A percentile compares a stretch with the other conserved stretches of the same genome.
These are phyloP conservation scores for Greenwoodochromis staneri DNA, from an alignment of 2,113 vertebrate species.

Conservation along the genomic window DNA sequence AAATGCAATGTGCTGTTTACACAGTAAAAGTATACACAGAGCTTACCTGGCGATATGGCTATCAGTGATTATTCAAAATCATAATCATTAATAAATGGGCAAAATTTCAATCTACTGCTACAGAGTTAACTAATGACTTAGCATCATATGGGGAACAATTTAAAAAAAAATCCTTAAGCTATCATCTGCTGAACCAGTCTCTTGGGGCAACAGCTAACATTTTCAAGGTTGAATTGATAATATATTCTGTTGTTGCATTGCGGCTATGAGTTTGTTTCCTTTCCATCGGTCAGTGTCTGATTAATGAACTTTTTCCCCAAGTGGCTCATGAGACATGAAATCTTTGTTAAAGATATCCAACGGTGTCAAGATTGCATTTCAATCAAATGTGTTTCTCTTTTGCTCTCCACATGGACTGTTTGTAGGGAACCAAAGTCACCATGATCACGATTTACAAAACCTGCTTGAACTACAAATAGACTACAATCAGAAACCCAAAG, in stretches of 20 bases:
- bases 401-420: not conserved
- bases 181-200: not conserved
- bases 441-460: not conserved
- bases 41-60: not conserved
- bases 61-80: not conserved
- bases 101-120: not conserved
- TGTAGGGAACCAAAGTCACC: not conserved
- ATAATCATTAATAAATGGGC: not conserved
- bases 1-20: not conserved
- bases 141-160: not conserved
- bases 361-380: not conserved
- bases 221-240: not conserved
- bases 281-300: not conserved
- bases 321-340: not conserved
- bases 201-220: not conserved
- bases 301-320: not conserved
- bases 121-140: not conserved
- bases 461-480: not conserved
- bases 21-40: not conserved
- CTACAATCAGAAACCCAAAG: not conserved
- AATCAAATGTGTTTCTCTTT: not conserved
- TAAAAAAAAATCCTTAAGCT: not conserved
- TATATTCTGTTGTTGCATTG: not conserved
- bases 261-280: not conserved
- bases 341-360: not conserved